Conservation (phyloP, 2,888 invertebrate genomes). For the Yponomeuta evonymella region DNA sequence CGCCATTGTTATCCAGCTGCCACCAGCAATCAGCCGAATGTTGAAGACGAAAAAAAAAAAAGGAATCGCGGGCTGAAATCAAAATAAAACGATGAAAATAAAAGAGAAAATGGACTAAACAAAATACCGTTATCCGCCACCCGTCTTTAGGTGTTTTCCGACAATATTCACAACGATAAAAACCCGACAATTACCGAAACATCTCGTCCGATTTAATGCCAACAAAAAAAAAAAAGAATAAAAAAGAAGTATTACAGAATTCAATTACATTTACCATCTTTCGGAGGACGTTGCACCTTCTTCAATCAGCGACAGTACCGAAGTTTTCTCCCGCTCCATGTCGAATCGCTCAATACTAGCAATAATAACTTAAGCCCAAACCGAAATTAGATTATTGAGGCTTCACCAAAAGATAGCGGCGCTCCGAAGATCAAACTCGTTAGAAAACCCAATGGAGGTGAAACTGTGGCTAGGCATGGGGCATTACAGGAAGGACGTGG, state of each 20-base stretch:
- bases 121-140: neutral
- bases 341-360: constrained; percentile 56
- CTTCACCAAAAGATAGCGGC: neutral
- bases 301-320: constrained; percentile 58
- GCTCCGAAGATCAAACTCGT: neutral
- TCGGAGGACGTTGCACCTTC: constrained; percentile 52
- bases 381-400: constrained; percentile 66
- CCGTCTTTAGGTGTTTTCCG: neutral
- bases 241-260: constrained; percentile 51
- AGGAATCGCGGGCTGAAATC: neutral
- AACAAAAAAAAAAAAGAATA: constrained; percentile 24
- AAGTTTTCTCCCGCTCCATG: constrained; percentile 49
- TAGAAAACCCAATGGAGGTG: no score
- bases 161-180: constrained; percentile 22
- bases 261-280: constrained; percentile 64
- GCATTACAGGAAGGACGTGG: no score
- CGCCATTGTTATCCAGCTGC: no score
- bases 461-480: no score
- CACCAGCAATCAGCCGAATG: no score
- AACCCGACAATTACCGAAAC: constrained; percentile 37
- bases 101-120: neutral
- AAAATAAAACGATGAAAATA: neutral
- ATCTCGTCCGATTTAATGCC: constrained; percentile 18
- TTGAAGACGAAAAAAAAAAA: no score
- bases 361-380: constrained; percentile 55